These are phyloP conservation scores for Triplophysa bombifrons DNA, from an alignment of 2,797 vertebrate genomes.

Conservation along the genomic window DNA sequence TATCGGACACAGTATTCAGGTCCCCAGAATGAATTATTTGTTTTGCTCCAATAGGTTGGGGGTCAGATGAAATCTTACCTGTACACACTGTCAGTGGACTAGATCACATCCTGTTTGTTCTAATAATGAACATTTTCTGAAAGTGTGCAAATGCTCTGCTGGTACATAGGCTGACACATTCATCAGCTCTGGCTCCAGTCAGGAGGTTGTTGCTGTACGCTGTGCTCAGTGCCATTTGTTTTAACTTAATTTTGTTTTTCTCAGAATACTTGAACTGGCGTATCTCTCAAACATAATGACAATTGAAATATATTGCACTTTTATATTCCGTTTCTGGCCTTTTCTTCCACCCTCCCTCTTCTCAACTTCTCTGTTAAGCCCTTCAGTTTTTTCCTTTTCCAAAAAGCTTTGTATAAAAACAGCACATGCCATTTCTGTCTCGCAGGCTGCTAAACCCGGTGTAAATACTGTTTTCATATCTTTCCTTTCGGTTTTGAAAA, in stretches of 20 bases:
- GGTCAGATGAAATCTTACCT: conserved; percentile 7
- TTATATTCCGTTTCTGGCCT: conserved; percentile 62
- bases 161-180: conserved; percentile 25
- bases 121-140: conserved; percentile 22
- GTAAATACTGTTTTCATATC: conserved; percentile 53
- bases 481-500: conserved; percentile 42
- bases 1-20: conserved; percentile 42
- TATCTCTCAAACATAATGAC: conserved; percentile 70
- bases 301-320: conserved; percentile 75
- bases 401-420: conserved; percentile 45
- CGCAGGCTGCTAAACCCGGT: conserved; percentile 56
- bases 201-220: conserved; percentile 63
- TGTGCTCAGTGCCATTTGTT: conserved; percentile 63
- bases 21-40: conserved; percentile 23
- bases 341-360: conserved; percentile 10
- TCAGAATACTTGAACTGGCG: conserved; percentile 81
- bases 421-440: conserved; percentile 30
- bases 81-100: conserved; percentile 25
- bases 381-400: conserved; percentile 34
- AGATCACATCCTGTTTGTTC: conserved; percentile 15
- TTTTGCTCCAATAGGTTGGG: conserved; percentile 17
- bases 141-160: conserved; percentile 23
- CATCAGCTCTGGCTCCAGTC: conserved; percentile 25
- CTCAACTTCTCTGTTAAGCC: not conserved
- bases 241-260: conserved; percentile 68